Evolutionary conservation across 2,888 invertebrate species (phyloP), one percentile per base, ranked within the genome.

Genomic region (Caenorhabditis japonica): DNA sequence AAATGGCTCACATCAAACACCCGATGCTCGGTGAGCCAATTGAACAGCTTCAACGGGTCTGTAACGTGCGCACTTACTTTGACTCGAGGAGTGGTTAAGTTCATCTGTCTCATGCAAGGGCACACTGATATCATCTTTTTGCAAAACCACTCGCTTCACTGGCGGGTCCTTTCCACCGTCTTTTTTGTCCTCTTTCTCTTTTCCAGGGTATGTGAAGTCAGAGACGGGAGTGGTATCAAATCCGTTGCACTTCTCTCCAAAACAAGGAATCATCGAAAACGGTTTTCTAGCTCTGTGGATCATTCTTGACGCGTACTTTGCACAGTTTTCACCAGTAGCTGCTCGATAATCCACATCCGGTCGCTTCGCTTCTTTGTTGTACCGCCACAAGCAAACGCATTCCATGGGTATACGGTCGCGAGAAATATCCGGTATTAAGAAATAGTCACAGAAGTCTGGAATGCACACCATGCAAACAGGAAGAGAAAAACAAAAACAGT

Each of bases 381-480:
- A 74, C 21, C 58, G 53, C 86, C 86, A 86, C 59, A 85, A 72
- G 55, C 86, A 86, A 10, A 85, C 60, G 55, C 86, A 86, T 62
- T 82, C 80, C 73, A 84, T 77, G 1, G 86, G 84, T 3, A 84
- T 76, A 7, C 56, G 47, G 12, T 46, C 21, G 2, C 62, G 60
- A 4, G 53, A 61, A 19, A 77, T 59, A 10, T 64, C 51, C 25
- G 55, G 77, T 46, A 81, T 72, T 21, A 83, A 61, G 53, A 79
- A 87, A 61, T 80, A 85, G 64, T 85, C 85, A 68, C 86, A 86
- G 60, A 82, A 85, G 66, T 86, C 86, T 86, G 80, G 17, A 84
- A 68, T 30, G 38, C 59, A 53, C 53, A 47, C 53, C 59, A 69
- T 60, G 52, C 58, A 49, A 21, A 17, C 41, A n/a, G 15, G 12